These are phyloP conservation scores for Caerostris extrusa DNA, from an alignment of 1,140 invertebrate genomes.

Conservation along the genomic window DNA sequence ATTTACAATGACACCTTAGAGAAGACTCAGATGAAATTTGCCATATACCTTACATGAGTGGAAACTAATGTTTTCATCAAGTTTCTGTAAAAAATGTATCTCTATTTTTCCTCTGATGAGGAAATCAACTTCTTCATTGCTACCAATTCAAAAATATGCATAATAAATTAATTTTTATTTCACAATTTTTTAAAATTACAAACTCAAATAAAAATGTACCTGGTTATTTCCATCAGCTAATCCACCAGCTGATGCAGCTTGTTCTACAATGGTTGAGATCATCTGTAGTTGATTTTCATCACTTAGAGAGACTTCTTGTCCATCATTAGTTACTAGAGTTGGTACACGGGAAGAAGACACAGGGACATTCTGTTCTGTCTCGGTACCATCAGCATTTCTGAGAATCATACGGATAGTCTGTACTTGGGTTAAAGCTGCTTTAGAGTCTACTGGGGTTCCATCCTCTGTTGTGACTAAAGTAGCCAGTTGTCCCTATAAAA, in stretches of 20 bases:
- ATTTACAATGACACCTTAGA: too few relatives aligned
- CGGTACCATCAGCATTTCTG: conserved; percentile 75
- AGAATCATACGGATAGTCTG: conserved; percentile 77
- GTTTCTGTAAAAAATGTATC: too few relatives aligned
- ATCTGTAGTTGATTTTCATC: conserved; percentile 79
- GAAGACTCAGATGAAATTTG: too few relatives aligned
- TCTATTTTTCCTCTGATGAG: too few relatives aligned
- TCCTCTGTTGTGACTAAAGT: conserved; percentile 56
- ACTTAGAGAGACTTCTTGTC: conserved; percentile 77
- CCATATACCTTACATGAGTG: too few relatives aligned
- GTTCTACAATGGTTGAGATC: conserved; percentile 80
- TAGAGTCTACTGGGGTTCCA: conserved; percentile 38
- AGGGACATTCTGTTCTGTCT: conserved; percentile 77
- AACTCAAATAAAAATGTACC: conserved; percentile 78
- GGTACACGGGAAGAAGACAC: conserved; percentile 67
- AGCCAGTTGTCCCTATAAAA: conserved; percentile 58
- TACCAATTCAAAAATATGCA: too few relatives aligned
- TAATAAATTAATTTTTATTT: too few relatives aligned
- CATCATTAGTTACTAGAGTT: conserved; percentile 77
- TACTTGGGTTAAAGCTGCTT: conserved; percentile 28
- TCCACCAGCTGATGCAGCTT: conserved; percentile 74
- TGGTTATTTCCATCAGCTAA: conserved; percentile 78
- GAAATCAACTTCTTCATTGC: too few relatives aligned
- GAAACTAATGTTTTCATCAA: too few relatives aligned
- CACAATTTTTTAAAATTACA: too few relatives aligned